Evolutionary conservation across 2,797 vertebrate genomes (phyloP).

Genomic region (Lagorchestes hirsutus): DNA sequence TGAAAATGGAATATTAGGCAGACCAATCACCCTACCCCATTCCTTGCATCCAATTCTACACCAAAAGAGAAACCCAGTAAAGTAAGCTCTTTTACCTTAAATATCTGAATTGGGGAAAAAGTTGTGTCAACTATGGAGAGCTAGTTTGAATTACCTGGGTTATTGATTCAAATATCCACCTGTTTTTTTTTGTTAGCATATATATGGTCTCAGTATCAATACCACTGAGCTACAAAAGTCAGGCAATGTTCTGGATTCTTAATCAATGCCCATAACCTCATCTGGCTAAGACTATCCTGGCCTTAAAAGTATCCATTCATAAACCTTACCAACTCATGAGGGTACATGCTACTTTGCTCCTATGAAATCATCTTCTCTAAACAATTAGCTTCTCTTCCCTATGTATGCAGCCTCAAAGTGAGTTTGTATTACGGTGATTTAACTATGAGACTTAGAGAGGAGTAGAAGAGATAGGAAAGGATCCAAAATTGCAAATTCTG

Average conservation of each 20-base stretch:
- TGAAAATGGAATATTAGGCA: neutral
- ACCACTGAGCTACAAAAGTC: neutral
- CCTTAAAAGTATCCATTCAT: neutral
- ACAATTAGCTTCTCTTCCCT: rapidly evolving
- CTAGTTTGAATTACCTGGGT: neutral
- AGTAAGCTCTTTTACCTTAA: neutral
- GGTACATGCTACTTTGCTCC: neutral
- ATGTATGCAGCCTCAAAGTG: rapidly evolving
- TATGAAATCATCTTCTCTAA: rapidly evolving
- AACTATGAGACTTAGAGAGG: neutral
- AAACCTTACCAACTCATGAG: rapidly evolving
- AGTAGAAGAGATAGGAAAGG: neutral
- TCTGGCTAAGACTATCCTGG: neutral
- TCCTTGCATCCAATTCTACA: neutral
- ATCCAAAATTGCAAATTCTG: neutral
- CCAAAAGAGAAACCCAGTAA: neutral
- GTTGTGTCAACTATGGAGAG: neutral
- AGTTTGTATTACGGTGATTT: neutral
- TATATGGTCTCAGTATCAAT: neutral
- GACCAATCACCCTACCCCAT: neutral
- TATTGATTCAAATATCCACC: neutral
- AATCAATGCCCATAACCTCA: neutral
- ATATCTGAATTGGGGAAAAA: neutral
- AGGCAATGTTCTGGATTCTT: neutral
- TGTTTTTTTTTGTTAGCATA: neutral